Conservation (phyloP, 1,140 invertebrate species). For the Ericerus pela region DNA sequence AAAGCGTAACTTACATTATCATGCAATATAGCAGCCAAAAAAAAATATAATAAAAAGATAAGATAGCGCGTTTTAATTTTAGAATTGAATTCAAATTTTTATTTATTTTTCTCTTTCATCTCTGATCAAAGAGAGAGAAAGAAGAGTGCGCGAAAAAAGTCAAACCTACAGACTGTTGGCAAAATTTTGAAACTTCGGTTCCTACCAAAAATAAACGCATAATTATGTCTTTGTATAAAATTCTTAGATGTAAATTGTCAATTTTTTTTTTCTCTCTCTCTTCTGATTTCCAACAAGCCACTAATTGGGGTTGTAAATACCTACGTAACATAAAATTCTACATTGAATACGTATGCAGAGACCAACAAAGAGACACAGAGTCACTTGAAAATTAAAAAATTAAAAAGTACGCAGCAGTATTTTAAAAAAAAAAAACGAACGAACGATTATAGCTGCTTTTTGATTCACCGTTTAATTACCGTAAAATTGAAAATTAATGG, state of each 20-base stretch:
- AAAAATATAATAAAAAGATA: conserved; percentile 4
- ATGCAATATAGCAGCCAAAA: not conserved
- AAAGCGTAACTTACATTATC: not conserved
- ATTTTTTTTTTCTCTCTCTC: no score
- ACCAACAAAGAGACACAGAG: no score
- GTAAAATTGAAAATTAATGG: no score
- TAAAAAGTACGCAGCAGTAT: no score
- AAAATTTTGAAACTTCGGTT: not conserved
- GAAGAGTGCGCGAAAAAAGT: not conserved
- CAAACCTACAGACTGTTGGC: not conserved
- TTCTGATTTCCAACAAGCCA: no score
- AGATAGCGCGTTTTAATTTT: conserved; percentile 2
- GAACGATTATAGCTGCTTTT: no score
- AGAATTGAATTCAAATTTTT: not conserved
- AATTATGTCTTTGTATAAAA: not conserved
- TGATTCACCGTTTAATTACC: no score
- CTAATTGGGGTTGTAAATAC: no score
- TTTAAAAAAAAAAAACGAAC: no score
- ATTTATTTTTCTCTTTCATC: not conserved
- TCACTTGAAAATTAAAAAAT: no score
- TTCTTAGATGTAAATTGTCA: not conserved
- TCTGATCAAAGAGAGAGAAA: not conserved
- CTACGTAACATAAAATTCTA: no score
- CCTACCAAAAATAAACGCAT: not conserved
- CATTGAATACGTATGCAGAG: no score